A percentile compares a stretch with the other conserved stretches of the same genome.
phyloP scores from a whole-genome alignment of 2,888 invertebrate species.

The Drosophila parthenogenetica region DNA sequence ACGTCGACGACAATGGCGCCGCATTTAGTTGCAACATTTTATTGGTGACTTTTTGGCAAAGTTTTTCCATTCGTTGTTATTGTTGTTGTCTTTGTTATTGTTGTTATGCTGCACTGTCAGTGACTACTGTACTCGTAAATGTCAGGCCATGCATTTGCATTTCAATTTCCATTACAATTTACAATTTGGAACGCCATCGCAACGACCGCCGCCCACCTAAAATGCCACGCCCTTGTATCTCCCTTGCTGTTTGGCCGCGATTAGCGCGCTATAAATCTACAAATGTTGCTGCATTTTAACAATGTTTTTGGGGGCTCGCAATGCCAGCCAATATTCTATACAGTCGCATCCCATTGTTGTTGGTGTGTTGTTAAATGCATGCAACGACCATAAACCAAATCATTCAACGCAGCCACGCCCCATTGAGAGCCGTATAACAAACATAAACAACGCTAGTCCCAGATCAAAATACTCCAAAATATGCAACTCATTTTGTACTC shows the following conservation, averaged over 20 bases:
- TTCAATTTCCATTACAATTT: slow-evolving; percentile 81
- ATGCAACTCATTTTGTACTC: slow-evolving; percentile 66
- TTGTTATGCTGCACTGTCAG: slow-evolving; percentile 53
- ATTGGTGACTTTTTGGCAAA: slow-evolving; percentile 78
- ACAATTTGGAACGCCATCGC: slow-evolving; percentile 57
- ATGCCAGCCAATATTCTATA: slow-evolving; percentile 62
- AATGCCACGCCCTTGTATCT: slow-evolving; percentile 23
- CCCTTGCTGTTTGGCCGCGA: slow-evolving; percentile 74
- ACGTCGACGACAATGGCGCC: slow-evolving; percentile 66
- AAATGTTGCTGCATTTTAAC: slow-evolving; percentile 77
- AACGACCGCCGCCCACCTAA: slow-evolving; percentile 54
- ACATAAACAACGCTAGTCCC: slow-evolving; percentile 42
- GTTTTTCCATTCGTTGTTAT: slow-evolving; percentile 37
- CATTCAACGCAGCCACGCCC: slow-evolving; percentile 73
- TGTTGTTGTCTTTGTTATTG: slow-evolving; percentile 13
- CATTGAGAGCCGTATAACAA: slow-evolving; percentile 52
- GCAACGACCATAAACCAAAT: slow-evolving; percentile 76
- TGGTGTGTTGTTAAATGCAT: slow-evolving; percentile 71
- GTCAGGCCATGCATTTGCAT: slow-evolving; percentile 78
- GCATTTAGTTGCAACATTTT: slow-evolving; percentile 81
- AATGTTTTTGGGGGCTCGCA: slow-evolving; percentile 63
- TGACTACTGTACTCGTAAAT: slow-evolving; percentile 72
- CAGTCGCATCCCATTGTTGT: background rate
- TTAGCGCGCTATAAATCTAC: slow-evolving; percentile 80
- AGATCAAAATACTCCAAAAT: slow-evolving; percentile 59